Conservation (phyloP, 2,113 vertebrate species). For the Scopus umbretta region DNA sequence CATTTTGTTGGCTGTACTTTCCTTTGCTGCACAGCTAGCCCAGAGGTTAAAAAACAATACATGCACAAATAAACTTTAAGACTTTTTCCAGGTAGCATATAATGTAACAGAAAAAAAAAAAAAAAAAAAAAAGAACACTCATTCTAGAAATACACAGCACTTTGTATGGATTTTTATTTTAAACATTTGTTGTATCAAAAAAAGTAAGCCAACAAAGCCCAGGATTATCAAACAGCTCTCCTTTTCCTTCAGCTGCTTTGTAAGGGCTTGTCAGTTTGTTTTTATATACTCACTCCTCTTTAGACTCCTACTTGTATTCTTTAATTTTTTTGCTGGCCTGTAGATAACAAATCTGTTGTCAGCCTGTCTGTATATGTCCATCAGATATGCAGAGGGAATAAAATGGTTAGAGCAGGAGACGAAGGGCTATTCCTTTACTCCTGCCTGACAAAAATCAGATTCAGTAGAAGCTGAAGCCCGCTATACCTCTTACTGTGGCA, state of each 20-base stretch:
- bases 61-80: neutral
- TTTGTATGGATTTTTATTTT: neutral
- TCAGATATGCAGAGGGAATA: constrained; percentile 39
- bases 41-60: neutral
- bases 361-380: constrained; percentile 33
- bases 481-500: neutral
- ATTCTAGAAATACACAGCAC: neutral
- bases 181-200: neutral
- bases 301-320: constrained; percentile 15
- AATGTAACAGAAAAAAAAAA: neutral
- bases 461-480: constrained; percentile 13
- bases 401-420: constrained; percentile 14
- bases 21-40: neutral
- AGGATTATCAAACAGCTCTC: neutral
- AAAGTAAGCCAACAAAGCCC: neutral
- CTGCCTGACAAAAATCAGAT: constrained; percentile 19
- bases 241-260: neutral
- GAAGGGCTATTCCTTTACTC: neutral
- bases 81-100: neutral
- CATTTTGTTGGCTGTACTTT: neutral
- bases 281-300: neutral
- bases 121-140: neutral
- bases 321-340: constrained; percentile 63
- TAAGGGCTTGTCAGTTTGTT: neutral
- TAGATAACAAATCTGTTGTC: constrained; percentile 53